A percentile compares a stretch with the other conserved stretches of the same genome.
Conservation (phyloP, 2,888 invertebrate species). For the Catocala fraxini region DNA sequence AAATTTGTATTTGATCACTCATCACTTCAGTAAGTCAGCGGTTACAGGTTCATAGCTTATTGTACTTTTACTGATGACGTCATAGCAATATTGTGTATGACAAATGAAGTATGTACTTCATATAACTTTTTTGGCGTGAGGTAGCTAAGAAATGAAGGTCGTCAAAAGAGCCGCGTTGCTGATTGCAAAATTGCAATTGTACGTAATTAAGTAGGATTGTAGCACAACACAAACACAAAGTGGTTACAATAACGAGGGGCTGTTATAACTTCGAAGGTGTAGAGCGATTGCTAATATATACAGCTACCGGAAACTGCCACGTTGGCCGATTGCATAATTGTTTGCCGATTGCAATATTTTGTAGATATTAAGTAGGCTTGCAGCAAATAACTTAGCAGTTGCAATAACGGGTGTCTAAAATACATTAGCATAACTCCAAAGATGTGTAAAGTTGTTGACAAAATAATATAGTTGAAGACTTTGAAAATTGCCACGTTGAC, state of each 20-base stretch:
- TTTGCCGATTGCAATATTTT: too few relatives aligned
- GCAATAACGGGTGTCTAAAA: too few relatives aligned
- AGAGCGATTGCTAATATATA: too few relatives aligned
- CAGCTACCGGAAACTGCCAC: too few relatives aligned
- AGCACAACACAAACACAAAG: background rate
- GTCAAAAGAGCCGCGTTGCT: background rate
- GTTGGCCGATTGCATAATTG: too few relatives aligned
- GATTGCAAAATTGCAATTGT: conserved; percentile 9
- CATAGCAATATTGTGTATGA: background rate
- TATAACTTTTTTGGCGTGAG: too few relatives aligned
- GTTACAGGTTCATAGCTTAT: background rate
- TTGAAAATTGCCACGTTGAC: background rate
- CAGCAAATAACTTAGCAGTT: too few relatives aligned
- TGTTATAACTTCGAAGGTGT: too few relatives aligned
- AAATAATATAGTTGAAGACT: too few relatives aligned
- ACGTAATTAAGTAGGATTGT: background rate
- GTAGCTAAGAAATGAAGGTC: background rate
- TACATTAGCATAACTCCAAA: too few relatives aligned
- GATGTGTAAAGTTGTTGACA: too few relatives aligned
- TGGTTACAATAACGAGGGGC: background rate
- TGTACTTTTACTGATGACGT: conserved; percentile 1
- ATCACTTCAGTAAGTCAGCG: background rate
- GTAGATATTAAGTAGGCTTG: too few relatives aligned
- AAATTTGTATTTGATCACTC: conserved; percentile 6
- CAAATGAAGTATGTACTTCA: background rate